Conservation (phyloP, 1,140 invertebrate genomes). For the Drosophila bipectinata region DNA sequence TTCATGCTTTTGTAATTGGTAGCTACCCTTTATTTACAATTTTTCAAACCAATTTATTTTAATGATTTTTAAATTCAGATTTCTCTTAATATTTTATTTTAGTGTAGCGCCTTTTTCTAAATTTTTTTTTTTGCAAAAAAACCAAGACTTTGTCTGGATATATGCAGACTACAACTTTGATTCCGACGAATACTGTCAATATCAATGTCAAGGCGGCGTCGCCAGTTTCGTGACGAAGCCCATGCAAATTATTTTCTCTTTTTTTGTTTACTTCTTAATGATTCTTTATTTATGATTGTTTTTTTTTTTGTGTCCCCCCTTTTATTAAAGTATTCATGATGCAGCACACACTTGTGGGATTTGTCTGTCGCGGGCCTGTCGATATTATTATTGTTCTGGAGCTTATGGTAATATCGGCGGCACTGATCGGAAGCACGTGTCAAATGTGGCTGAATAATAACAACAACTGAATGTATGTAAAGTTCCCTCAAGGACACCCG, state of each 20-base stretch:
- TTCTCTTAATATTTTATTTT: background rate
- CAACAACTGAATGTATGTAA: background rate
- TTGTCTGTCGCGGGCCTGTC: conserved; percentile 43
- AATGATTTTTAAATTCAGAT: no score
- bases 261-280: background rate
- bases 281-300: background rate
- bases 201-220: conserved; percentile 20
- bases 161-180: background rate
- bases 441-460: conserved; percentile 56
- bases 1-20: no score
- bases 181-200: conserved; percentile 20
- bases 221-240: conserved; percentile 50
- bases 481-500: conserved; percentile 36
- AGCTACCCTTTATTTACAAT: no score
- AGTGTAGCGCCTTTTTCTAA: conserved; percentile 21
- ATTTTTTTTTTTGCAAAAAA: background rate
- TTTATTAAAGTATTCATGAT: conserved; percentile 64
- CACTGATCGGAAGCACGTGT: conserved; percentile 78
- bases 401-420: conserved; percentile 59
- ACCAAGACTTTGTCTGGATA: background rate
- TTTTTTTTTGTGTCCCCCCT: conserved; percentile 4
- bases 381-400: conserved; percentile 22
- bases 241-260: conserved; percentile 17
- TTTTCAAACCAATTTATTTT: no score
- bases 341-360: conserved; percentile 74